Evolutionary conservation across 2,888 invertebrate species (phyloP).

Genomic region (Alloplasta piceator): DNA sequence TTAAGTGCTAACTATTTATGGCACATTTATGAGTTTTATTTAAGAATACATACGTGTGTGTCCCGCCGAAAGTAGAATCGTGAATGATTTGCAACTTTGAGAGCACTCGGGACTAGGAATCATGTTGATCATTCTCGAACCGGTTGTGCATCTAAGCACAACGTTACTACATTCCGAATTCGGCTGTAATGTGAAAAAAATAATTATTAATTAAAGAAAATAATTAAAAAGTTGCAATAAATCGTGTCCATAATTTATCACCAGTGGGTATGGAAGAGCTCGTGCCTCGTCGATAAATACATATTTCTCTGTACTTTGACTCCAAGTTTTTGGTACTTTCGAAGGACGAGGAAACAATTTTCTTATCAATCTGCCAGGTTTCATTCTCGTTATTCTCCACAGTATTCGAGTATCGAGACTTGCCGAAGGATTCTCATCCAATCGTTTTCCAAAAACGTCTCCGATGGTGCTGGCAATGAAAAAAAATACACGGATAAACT

Average conservation of each 20-base stretch:
- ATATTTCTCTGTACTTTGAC: conserved; percentile 91
- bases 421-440: conserved; percentile 72
- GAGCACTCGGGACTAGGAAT: conserved; percentile 91
- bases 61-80: conserved; percentile 88
- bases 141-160: conserved; percentile 89
- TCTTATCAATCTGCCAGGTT: conserved; percentile 88
- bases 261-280: conserved; percentile 87
- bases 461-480: conserved; percentile 72
- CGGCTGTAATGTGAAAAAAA: conserved; percentile 84
- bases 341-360: conserved; percentile 89
- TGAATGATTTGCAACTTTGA: conserved; percentile 88
- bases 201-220: conserved; percentile 25
- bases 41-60: conserved; percentile 88
- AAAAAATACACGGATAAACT: too few species aligned
- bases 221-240: conserved; percentile 7
- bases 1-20: conserved; percentile 32
- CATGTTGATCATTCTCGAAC: conserved; percentile 89
- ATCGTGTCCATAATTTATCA: too few species aligned
- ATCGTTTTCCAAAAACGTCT: conserved; percentile 72
- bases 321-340: conserved; percentile 88
- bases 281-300: conserved; percentile 90
- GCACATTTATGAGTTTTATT: background rate
- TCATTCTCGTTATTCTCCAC: conserved; percentile 92
- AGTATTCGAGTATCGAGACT: conserved; percentile 77
- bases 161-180: conserved; percentile 93